A percentile compares a stretch with the other conserved stretches of the same genome.
Conservation (phyloP, 2,113 vertebrate genomes). For the Rhinichthys klamathensis region DNA sequence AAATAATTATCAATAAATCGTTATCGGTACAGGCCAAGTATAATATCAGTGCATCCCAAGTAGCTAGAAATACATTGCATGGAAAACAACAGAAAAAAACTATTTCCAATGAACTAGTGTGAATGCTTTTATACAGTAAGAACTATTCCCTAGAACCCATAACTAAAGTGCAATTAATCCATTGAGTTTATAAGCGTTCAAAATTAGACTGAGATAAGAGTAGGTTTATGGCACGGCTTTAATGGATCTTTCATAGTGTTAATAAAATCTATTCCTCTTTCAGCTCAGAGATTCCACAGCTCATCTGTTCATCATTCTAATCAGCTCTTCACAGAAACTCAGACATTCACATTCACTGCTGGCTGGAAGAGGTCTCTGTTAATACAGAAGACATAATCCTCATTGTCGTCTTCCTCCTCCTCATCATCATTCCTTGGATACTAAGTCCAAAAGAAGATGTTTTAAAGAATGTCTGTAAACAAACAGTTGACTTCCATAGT, state of each 20-base stretch:
- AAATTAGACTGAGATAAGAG: slow-evolving; percentile 9
- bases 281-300: neutral
- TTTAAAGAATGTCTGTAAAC: too few relatives aligned
- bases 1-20: too few relatives aligned
- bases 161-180: slow-evolving; percentile 1
- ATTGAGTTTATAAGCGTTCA: neutral
- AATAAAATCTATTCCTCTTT: slow-evolving; percentile 2
- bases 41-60: too few relatives aligned
- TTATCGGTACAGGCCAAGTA: too few relatives aligned
- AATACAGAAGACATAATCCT: neutral
- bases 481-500: too few relatives aligned
- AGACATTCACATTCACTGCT: neutral
- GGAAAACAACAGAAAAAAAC: too few relatives aligned
- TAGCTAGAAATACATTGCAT: too few relatives aligned
- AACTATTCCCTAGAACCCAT: neutral
- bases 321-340: neutral
- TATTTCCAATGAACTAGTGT: too few relatives aligned
- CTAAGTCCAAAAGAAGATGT: neutral
- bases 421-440: neutral
- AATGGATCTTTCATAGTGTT: slow-evolving; percentile 23
- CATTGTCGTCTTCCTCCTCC: neutral
- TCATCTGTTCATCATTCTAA: slow-evolving; percentile 21
- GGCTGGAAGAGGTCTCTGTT: neutral
- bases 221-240: neutral
- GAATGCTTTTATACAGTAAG: neutral